Conservation (phyloP, 2,797 vertebrate genomes). For the Perodicticus potto region DNA sequence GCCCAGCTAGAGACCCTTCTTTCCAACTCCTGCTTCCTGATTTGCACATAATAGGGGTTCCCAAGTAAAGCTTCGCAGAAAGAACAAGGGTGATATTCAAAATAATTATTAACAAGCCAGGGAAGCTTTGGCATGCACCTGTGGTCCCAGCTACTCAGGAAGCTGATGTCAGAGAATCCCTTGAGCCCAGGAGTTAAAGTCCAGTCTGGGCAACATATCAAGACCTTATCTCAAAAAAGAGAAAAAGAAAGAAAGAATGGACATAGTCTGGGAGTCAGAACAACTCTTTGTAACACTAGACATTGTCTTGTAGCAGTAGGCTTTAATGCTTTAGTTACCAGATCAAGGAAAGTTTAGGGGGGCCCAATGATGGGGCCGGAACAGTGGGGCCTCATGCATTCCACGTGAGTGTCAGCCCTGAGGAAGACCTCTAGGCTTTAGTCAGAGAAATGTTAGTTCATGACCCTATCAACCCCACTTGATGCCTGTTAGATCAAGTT, state of each 20-base stretch:
- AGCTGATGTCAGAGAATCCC: not conserved
- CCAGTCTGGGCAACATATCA: not conserved
- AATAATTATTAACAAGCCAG: not conserved
- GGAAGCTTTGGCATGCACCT: not conserved
- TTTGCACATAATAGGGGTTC: not conserved
- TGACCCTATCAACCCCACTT: not conserved
- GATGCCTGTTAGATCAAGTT: not conserved
- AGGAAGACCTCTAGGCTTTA: not conserved
- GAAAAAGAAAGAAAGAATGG: not conserved
- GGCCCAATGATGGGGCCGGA: not conserved
- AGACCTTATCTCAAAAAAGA: not conserved
- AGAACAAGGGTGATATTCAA: not conserved
- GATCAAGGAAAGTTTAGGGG: not conserved
- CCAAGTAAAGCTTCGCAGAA: not conserved
- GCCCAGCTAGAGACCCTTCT: not conserved
- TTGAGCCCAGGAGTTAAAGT: not conserved
- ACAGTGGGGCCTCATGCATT: not conserved
- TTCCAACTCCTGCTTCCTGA: not conserved
- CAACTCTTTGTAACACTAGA: not conserved
- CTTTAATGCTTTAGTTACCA: not conserved
- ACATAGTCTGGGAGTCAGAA: not conserved
- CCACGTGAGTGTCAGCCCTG: not conserved
- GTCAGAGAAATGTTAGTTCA: not conserved
- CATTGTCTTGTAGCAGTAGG: not conserved
- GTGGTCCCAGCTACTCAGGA: not conserved